phyloP scores from a whole-genome alignment of 2,113 vertebrate species.

The Semnopithecus entellus region DNA sequence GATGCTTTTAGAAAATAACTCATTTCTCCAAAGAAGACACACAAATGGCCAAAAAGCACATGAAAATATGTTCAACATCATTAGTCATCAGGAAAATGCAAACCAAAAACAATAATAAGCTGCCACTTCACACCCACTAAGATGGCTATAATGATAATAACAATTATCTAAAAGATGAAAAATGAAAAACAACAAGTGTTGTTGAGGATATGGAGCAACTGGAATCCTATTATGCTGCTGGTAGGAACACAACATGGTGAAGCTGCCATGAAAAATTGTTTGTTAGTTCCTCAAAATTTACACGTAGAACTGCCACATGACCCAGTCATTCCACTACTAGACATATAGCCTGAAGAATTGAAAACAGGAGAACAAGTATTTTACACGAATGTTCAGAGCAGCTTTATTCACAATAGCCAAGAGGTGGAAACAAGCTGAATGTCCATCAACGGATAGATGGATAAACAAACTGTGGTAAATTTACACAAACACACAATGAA shows the following conservation, averaged over 20 bases:
- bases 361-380: not conserved
- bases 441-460: not conserved
- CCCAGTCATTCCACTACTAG: too few relatives aligned
- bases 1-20: not conserved
- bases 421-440: not conserved
- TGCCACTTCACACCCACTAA: not conserved
- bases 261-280: too few relatives aligned
- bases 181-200: not conserved
- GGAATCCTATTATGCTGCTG: too few relatives aligned
- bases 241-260: not conserved
- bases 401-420: not conserved
- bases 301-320: not conserved
- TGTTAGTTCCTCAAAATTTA: not conserved
- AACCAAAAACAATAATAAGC: not conserved
- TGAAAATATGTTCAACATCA: not conserved
- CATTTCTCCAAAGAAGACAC: not conserved
- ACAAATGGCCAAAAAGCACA: not conserved
- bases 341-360: not conserved
- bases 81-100: not conserved
- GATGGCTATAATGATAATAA: not conserved
- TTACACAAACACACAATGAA: fast-evolving
- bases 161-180: not conserved
- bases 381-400: not conserved
- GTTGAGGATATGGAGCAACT: not conserved
- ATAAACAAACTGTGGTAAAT: not conserved